Evolutionary conservation across 2,888 invertebrate species (phyloP).

Genomic region (Acanthosepion esculentum): DNA sequence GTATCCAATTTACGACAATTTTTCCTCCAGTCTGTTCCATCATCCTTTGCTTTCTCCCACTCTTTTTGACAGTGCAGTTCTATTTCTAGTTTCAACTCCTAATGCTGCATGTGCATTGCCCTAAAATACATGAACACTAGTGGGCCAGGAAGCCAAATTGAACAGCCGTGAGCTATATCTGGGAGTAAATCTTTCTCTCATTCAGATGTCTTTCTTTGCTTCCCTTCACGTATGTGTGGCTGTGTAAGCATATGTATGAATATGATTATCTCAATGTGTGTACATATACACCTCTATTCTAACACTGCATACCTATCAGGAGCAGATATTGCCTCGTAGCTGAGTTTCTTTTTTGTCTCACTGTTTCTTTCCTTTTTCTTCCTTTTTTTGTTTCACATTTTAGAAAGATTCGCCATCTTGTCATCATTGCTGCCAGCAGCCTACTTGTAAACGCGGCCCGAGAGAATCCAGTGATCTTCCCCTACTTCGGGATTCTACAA

Average conservation of each 20-base stretch:
- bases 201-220: not conserved
- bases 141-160: conserved; percentile 44
- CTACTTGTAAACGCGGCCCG: conserved; percentile 42
- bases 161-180: conserved; percentile 46
- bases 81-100: not conserved
- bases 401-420: conserved; percentile 39
- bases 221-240: conserved; percentile 25
- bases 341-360: conserved; percentile 44
- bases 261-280: conserved; percentile 8
- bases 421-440: conserved; percentile 42
- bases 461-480: conserved; percentile 45
- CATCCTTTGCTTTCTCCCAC: not conserved
- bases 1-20: conserved; percentile 36
- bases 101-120: conserved; percentile 24
- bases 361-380: not conserved
- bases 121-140: conserved; percentile 35
- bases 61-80: not conserved
- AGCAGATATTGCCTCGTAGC: conserved; percentile 46
- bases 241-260: conserved; percentile 42
- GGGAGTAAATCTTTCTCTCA: conserved; percentile 40
- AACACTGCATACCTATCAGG: conserved; percentile 38
- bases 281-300: conserved; percentile 35
- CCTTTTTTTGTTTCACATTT: conserved; percentile 39
- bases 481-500: conserved; percentile 41
- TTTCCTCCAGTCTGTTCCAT: not conserved